Base-by-base conservation (phyloP, 2,888 invertebrate genomes). In the Formica aserva region DNA sequence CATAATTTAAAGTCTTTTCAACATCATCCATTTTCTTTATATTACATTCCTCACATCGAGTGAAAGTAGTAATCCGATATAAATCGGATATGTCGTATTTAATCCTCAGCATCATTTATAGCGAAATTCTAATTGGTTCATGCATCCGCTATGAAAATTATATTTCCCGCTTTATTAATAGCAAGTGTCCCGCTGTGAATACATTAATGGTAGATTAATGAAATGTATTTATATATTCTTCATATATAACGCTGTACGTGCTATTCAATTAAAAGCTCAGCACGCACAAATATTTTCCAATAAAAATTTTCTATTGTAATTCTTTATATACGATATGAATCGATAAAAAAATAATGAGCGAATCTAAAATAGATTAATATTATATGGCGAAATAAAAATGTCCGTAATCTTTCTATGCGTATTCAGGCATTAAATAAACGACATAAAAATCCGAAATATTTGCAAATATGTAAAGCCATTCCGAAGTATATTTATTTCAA, bases 91-190 rank as follows among this genome's bases (percentile, higher is more conserved):
- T 38, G 18, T 32, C 18, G 9, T 26, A 26, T 11, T 22, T 32
- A 26, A 29, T 57, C 29, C 9, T n/a, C 13, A 8, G 9, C 5
- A n/a, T 45, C 22, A 35, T 62, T 45, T 57, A 45, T 45, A 62
- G n/a, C 15, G 9, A 62, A 45, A n/a, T 45, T 45, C 15, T 63
- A 63, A 75, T 45, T 75, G 29, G 41, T 45, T 63, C 41, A 45
- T 15, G 11, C 15, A 62, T 29, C 62, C 11, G 32, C 5, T 41
- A 26, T 75, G 62, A 32, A 75, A 75, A 75, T 45, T 15, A 45
- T 74, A 75, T 75, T 60, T 75, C 1, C 32, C n/a, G 45, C 15
- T 45, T 45, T 62, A 45, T 62, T 74, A 74, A 74, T 41, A 62
- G 15, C 45, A 45, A 45, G 1, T 15, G 0, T 6, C 62, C 75